Evolutionary conservation across 2,113 vertebrate species (phyloP), one percentile per base, ranked within the genome.

Genomic region (Misgurnus mizolepis): DNA sequence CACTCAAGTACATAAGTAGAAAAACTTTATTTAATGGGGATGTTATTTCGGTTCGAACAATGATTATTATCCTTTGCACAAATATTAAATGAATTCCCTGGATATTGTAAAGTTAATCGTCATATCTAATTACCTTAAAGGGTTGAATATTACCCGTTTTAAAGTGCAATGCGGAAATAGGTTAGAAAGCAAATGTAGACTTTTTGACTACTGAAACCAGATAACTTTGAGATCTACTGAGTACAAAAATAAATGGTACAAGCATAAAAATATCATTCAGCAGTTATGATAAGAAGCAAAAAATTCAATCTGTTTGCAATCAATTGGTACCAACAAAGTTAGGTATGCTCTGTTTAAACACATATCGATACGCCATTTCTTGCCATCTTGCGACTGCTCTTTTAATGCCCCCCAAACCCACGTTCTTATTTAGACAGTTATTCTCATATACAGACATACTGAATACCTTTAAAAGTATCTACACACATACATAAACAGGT

Each of bases 181-280:
- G 53, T 43, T 22, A 40, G 34, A 71, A 47, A 17, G 9, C 18
- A 55, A 43, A 4, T 6, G 17, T 68, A 9, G 11, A 61, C 17
- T 53, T 56, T 70, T 68, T 18, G 55, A 45, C 49, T 62, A 61
- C 68, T 43, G 43, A 76, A 64, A 76, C 18, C 41, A 75, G 50
- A 78, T 55, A 45, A 5, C 66, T 50, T 58, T 43, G 76, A 71
- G 69, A 86, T 79, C 81, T 65, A 76, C 53, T 17, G 60, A 81
- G 81, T 88, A 86, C 66, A 85, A 86, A 88, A 88, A 88, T 88
- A 86, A 85, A 72, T 62, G 82, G 18, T 34, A 81, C 76, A 80
- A 83, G 76, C 83, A 84, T 79, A 86, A 85, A 84, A 85, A 84
- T 82, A 81, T 67, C 40, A 58, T 83, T 79, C 78, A 69, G 61